These are phyloP conservation scores for Poecile montanus DNA, from an alignment of 2,797 vertebrate genomes.

Conservation along the genomic window DNA sequence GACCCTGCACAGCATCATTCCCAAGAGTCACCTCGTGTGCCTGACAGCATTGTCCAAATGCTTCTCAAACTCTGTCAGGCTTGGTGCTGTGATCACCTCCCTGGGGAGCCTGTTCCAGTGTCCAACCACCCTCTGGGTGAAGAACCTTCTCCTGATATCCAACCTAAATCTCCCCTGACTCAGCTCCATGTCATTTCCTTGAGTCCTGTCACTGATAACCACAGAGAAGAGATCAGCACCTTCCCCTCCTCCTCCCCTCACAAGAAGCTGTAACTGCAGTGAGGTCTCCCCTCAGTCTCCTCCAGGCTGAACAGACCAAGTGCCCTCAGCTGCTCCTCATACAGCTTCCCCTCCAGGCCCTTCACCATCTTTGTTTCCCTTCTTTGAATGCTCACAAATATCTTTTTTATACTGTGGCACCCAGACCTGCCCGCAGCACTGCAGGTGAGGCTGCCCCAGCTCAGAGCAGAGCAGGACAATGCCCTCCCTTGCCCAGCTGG, in stretches of 20 bases:
- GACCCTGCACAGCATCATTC: background rate
- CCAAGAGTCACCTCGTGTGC: background rate
- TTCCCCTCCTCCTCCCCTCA: background rate
- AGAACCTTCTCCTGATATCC: background rate
- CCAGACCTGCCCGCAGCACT: background rate
- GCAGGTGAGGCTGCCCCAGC: background rate
- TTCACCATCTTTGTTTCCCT: background rate
- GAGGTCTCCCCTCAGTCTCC: background rate
- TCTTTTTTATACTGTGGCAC: background rate
- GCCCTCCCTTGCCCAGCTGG: background rate
- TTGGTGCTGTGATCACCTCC: background rate
- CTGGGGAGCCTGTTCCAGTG: background rate
- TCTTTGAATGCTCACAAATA: background rate
- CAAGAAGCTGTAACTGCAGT: rapidly evolving
- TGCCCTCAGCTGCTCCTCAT: background rate
- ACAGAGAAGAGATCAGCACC: background rate
- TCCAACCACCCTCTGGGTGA: rapidly evolving
- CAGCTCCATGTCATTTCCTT: background rate
- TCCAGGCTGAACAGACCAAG: background rate
- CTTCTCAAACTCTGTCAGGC: background rate
- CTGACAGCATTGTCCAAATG: rapidly evolving
- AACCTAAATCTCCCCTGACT: rapidly evolving
- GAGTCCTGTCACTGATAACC: rapidly evolving
- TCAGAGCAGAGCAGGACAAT: background rate
- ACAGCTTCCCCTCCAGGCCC: background rate